Evolutionary conservation across 2,888 invertebrate species (phyloP), one percentile per base, ranked within the genome.

Genomic region (Bombyx huttoni): DNA sequence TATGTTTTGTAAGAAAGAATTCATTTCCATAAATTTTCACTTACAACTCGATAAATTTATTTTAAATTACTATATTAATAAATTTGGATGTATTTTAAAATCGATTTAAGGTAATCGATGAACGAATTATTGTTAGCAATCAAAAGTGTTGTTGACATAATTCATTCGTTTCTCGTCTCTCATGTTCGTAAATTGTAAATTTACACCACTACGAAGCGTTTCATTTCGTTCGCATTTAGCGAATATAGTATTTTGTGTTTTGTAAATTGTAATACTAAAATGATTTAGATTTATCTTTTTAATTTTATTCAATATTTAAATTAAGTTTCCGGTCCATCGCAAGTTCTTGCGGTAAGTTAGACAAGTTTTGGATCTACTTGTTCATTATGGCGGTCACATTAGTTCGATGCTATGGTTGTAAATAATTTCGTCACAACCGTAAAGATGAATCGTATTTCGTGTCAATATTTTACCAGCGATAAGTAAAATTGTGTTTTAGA

Each of bases 341-440:
- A 75, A 67, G 54, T 61, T 58, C 57, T 78, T 82, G 82, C 81
- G 89, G 88, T 87, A 82, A 88, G 89, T 83, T 78, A 62, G 49
- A 60, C 24, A 72, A 74, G 73, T 73, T 75, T 68, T 67, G 56
- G 54, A 49, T 49, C 70, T 74, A 85, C 75, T 81, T 80, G 79
- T 85, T 82, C 88, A 87, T 73, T 88, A 89, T 89, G 89, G 89
- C 89, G 88, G 88, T 88, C 81, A 77, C 73, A 75, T 53, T 65
- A 59, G 56, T 68, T 68, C 58, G 58, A 60, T 68, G 64, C 63
- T 63, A 55, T 62, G 66, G 63, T 68, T 71, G 68, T 68, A 64
- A 69, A 69, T 68, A 69, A 68, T 74, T 76, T 77, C 65, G 61
- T 68, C 67, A 64, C 68, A 63, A 62, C 65, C 60, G 63, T 56